These are phyloP conservation scores for Hemiprocne comata DNA, from an alignment of 2,113 vertebrate genomes.

Conservation along the genomic window DNA sequence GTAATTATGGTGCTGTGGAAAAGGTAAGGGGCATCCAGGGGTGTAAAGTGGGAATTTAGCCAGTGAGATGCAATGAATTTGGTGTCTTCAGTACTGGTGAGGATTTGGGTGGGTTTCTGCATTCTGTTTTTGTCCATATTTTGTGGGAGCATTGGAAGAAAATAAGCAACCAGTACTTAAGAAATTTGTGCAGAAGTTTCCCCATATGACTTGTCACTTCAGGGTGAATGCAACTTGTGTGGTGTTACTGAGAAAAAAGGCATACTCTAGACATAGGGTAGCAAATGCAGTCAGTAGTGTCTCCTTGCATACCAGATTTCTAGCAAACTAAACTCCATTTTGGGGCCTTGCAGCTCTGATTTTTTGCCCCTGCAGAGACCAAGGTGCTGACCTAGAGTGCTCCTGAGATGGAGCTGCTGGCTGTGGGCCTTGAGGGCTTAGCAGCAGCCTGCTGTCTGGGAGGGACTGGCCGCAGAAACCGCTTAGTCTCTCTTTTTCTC, in stretches of 20 bases:
- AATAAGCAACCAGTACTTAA: neutral
- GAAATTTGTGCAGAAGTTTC: neutral
- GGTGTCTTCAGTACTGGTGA: neutral
- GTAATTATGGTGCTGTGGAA: neutral
- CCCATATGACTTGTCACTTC: neutral
- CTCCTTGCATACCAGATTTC: neutral
- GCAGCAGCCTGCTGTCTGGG: neutral
- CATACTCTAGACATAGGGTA: neutral
- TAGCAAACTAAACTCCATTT: neutral
- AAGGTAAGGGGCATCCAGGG: neutral
- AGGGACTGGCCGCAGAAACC: neutral
- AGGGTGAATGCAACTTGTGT: neutral
- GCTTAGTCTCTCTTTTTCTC: constrained; percentile 1
- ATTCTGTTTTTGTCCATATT: neutral
- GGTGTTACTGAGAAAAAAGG: fast-evolving
- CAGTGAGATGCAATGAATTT: neutral
- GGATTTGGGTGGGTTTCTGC: neutral
- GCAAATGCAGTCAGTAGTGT: neutral
- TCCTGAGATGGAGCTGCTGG: neutral
- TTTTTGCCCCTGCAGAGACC: neutral
- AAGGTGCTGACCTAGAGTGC: neutral
- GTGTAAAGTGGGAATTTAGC: neutral
- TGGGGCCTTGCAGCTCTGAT: neutral
- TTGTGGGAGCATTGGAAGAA: neutral
- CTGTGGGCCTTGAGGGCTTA: neutral